Conservation (phyloP, 1,140 invertebrate genomes). For the Mesaphorura yosii region DNA sequence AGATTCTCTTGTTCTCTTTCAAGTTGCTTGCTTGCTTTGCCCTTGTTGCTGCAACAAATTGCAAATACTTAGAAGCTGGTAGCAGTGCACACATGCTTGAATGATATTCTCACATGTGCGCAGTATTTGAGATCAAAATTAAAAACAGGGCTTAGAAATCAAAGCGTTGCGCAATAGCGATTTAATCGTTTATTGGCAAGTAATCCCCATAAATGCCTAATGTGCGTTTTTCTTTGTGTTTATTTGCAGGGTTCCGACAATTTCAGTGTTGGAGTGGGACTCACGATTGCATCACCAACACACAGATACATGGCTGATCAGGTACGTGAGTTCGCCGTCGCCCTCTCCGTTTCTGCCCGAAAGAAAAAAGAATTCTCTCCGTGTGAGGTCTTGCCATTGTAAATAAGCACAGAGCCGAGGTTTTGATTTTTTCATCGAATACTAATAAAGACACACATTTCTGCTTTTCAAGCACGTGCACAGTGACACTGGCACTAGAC, state of each 20-base stretch:
- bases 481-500: no score
- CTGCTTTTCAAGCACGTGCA: no score
- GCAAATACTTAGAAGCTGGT: neutral
- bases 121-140: neutral
- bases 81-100: neutral
- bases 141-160: neutral
- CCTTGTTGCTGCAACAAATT: no score
- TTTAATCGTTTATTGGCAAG: neutral
- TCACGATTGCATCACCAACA: slow-evolving; percentile 53
- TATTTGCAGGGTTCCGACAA: slow-evolving; percentile 62
- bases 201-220: slow-evolving; percentile 4
- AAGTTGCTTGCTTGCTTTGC: neutral
- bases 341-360: neutral
- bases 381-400: no score
- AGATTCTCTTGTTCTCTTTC: no score
- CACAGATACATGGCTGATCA: slow-evolving; percentile 59
- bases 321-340: slow-evolving; percentile 39
- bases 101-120: neutral
- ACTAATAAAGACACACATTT: no score
- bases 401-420: no score
- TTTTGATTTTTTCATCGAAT: no score
- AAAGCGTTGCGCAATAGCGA: neutral
- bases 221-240: slow-evolving; percentile 39
- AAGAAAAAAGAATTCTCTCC: no score
- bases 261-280: slow-evolving; percentile 48